Evolutionary conservation across 2,888 invertebrate species (phyloP), one percentile per base, ranked within the genome.

Genomic region (Tipula unca): DNA sequence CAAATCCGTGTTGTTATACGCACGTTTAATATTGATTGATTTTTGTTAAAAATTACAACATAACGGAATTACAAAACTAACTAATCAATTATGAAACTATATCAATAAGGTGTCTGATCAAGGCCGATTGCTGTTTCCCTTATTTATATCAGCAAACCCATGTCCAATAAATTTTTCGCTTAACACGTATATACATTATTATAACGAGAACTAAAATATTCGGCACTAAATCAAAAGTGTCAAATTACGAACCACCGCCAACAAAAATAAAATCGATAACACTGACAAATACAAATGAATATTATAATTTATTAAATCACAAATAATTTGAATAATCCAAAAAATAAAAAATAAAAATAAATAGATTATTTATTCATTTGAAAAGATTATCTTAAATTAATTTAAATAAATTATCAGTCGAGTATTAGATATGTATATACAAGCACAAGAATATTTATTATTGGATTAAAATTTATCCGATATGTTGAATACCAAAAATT

Each of bases 201-300:
- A 39, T 48, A 0, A n/a, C n/a, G n/a, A n/a, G n/a, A 3, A 5
- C n/a, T 17, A 54, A n/a, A 54, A 54, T 17, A 17, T 17, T 69
- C 69, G 69, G 69, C 69, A 69, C 69, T 69, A 69, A 69, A 69
- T 69, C 69, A 69, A 69, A 48, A 69, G 69, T 69, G 69, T 69
- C 69, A 69, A 69, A 69, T 69, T 25, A 69, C 25, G 10, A 69
- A 69, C 10, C 69, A 69, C 20, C 69, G 25, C 25, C 17, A 48
- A 69, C 10, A 20, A 69, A 25, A 69, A 25, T 10, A 69, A 3
- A 13, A 69, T 69, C 25, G 69, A 69, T 69, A 69, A 69, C 69
- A 25, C 6, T 69, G 69, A 69, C 69, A 69, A 69, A 69, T 69
- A 69, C 69, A 69, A 69, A 69, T 69, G 25, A 69, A 1, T 69